These are phyloP conservation scores for Pachydiplax longipennis DNA, from an alignment of 2,888 invertebrate species.

Conservation along the genomic window DNA sequence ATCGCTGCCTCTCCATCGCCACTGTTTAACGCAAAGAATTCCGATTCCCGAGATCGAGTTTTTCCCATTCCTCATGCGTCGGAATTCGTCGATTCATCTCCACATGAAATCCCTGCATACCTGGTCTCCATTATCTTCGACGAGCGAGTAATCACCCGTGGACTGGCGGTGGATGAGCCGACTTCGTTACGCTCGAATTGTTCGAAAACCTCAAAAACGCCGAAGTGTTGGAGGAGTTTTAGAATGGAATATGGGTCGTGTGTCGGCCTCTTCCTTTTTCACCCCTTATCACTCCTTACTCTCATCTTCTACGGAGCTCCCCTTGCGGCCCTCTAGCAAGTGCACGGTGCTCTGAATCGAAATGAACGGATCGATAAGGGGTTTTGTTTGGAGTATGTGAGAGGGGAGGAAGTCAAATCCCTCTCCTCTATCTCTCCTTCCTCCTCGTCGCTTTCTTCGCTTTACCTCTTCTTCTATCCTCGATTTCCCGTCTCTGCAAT, in stretches of 20 bases:
- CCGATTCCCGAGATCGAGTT: background rate
- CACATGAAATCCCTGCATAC: background rate
- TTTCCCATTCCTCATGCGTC: background rate
- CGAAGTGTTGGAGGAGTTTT: background rate
- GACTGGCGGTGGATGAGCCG: background rate
- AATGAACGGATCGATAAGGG: constrained; percentile 18
- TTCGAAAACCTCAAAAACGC: background rate
- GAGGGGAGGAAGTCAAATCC: background rate
- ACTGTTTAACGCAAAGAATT: background rate
- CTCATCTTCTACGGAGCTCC: background rate
- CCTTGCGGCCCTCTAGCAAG: background rate
- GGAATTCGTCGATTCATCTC: background rate
- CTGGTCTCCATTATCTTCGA: background rate
- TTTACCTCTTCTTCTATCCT: background rate
- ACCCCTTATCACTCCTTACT: background rate
- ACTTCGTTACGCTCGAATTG: constrained; percentile 24
- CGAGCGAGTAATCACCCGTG: background rate
- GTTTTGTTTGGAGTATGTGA: constrained; percentile 20
- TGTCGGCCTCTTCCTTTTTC: background rate
- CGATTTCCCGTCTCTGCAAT: background rate
- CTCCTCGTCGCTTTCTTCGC: background rate
- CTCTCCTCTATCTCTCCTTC: background rate
- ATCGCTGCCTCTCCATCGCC: background rate
- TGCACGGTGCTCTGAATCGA: background rate
- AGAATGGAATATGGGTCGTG: constrained; percentile 35